Evolutionary conservation across 2,797 vertebrate species (phyloP).

Genomic region (Lepidocolaptes lacrymiger): DNA sequence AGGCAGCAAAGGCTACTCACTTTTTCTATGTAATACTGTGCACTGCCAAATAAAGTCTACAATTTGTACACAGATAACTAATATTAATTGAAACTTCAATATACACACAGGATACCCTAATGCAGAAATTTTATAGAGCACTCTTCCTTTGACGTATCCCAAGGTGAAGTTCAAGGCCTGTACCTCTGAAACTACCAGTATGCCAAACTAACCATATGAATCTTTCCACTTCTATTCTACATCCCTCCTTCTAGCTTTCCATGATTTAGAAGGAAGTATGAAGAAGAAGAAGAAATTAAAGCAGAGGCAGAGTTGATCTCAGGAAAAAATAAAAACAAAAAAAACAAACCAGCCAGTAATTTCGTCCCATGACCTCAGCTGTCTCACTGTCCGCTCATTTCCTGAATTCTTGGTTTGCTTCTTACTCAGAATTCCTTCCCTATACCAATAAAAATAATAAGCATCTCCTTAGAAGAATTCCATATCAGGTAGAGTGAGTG

Average conservation of each 20-base stretch:
- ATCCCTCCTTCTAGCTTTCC: neutral
- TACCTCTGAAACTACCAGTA: neutral
- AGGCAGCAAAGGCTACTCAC: neutral
- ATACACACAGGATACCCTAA: accelerated
- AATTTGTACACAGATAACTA: neutral
- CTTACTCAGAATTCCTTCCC: neutral
- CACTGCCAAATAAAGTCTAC: neutral
- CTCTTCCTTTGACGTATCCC: neutral
- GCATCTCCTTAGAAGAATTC: neutral
- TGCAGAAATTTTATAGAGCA: neutral
- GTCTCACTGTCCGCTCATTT: neutral
- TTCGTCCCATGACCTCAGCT: neutral
- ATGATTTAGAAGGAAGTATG: neutral
- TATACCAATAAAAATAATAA: neutral
- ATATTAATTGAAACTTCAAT: neutral
- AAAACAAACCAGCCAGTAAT: neutral
- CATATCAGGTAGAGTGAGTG: neutral
- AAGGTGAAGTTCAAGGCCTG: neutral
- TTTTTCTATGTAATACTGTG: neutral
- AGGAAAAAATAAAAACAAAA: neutral
- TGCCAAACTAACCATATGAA: neutral
- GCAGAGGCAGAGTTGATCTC: neutral
- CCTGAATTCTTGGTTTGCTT: neutral
- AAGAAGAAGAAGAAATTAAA: neutral
- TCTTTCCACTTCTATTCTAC: neutral